Conservation (phyloP, 2,888 invertebrate genomes). For the Polymixis flavicincta region DNA sequence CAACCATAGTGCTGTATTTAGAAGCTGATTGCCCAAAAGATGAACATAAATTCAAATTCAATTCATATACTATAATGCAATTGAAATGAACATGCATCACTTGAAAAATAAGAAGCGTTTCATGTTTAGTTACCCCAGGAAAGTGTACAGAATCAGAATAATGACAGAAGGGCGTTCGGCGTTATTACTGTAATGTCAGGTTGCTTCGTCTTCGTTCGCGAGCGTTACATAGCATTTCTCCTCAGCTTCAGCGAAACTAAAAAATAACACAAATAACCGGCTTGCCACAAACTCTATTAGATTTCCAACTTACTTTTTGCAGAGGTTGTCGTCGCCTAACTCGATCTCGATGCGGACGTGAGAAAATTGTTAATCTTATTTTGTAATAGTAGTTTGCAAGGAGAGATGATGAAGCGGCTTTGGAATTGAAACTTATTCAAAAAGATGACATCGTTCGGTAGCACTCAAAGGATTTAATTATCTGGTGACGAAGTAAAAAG, state of each 20-base stretch:
- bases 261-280: constrained; percentile 88
- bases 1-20: constrained; percentile 45
- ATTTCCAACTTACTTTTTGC: constrained; percentile 89
- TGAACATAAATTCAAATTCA: too few species aligned
- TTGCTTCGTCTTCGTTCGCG: constrained; percentile 85
- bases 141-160: constrained; percentile 86
- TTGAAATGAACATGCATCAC: constrained; percentile 78
- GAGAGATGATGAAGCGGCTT: constrained; percentile 76
- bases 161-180: constrained; percentile 87
- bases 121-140: constrained; percentile 82
- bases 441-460: constrained; percentile 67
- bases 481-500: constrained; percentile 48
- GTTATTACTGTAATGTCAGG: constrained; percentile 89
- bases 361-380: constrained; percentile 87
- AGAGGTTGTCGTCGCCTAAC: constrained; percentile 87
- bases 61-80: constrained; percentile 74
- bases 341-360: constrained; percentile 88
- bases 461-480: constrained; percentile 67
- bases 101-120: constrained; percentile 79
- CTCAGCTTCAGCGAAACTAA: constrained; percentile 82
- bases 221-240: constrained; percentile 88
- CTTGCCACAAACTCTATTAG: constrained; percentile 90
- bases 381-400: constrained; percentile 80
- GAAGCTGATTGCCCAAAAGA: constrained; percentile 49
- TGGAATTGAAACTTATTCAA: constrained; percentile 75